These are phyloP conservation scores for Cephalopachus bancanus DNA, from an alignment of 2,797 vertebrate genomes.

Conservation along the genomic window DNA sequence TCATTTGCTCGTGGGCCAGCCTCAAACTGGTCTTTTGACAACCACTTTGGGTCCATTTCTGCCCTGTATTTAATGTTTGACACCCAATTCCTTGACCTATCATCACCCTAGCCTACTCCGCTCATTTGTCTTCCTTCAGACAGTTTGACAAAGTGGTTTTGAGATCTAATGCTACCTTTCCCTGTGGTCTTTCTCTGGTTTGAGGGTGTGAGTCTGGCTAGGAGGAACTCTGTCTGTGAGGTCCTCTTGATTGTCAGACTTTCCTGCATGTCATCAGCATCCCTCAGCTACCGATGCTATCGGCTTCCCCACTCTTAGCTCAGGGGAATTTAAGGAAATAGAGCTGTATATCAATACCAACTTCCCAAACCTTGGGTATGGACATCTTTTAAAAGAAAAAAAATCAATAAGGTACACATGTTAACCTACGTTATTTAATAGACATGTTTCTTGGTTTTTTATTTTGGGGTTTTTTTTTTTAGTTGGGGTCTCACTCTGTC, in stretches of 20 bases:
- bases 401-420: not conserved
- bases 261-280: not conserved
- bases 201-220: not conserved
- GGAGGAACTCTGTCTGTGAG: not conserved
- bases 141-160: not conserved
- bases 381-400: not conserved
- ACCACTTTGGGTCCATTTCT: not conserved
- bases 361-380: not conserved
- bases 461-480: too few species aligned
- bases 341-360: slow-evolving; percentile 1
- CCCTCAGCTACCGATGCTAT: not conserved
- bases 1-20: not conserved
- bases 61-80: not conserved
- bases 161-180: not conserved
- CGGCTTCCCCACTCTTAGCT: not conserved
- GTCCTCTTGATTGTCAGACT: not conserved
- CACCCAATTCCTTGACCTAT: not conserved
- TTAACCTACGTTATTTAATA: slow-evolving; percentile 35
- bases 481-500: too few species aligned
- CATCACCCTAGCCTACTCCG: not conserved
- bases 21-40: not conserved
- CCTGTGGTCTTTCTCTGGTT: not conserved
- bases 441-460: slow-evolving; percentile 34
- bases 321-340: not conserved
- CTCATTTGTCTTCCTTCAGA: not conserved